A percentile compares a stretch with the other conserved stretches of the same genome.
phyloP scores from a whole-genome alignment of 2,888 invertebrate genomes.

The Volucella inflata region DNA sequence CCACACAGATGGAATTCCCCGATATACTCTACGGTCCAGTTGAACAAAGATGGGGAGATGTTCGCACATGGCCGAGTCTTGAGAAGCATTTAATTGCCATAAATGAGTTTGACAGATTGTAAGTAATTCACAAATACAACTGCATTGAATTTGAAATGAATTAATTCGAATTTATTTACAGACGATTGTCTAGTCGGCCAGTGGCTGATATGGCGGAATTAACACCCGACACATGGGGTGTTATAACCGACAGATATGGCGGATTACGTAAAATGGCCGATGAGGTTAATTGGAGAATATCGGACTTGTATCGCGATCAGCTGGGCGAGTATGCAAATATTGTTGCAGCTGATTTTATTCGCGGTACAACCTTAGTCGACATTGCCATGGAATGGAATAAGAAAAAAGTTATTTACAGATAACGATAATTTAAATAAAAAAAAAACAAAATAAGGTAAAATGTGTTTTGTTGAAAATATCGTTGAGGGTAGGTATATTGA shows the following conservation, averaged over 20 bases:
- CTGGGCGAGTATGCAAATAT: slow-evolving; percentile 86
- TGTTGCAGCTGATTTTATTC: slow-evolving; percentile 87
- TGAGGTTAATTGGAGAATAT: slow-evolving; percentile 86
- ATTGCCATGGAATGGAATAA: slow-evolving; percentile 82
- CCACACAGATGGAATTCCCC: slow-evolving; percentile 81
- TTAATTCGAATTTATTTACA: slow-evolving; percentile 79
- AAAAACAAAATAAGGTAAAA: background rate
- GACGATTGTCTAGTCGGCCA: slow-evolving; percentile 81
- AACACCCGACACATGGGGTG: slow-evolving; percentile 86
- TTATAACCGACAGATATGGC: slow-evolving; percentile 85
- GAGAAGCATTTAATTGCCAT: slow-evolving; percentile 84
- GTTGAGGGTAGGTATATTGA: no score
- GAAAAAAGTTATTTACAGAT: slow-evolving; percentile 77
- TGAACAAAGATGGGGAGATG: slow-evolving; percentile 88
- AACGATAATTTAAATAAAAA: slow-evolving; percentile 21
- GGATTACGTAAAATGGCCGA: slow-evolving; percentile 87
- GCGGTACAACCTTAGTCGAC: slow-evolving; percentile 86
- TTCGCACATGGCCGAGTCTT: slow-evolving; percentile 85
- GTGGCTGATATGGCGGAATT: slow-evolving; percentile 89
- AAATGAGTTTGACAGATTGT: slow-evolving; percentile 80
- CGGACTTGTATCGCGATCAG: slow-evolving; percentile 85
- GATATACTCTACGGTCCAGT: slow-evolving; percentile 85
- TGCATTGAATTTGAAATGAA: slow-evolving; percentile 65
- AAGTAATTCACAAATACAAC: slow-evolving; percentile 82
- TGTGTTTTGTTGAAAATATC: background rate